Percentiles rank a stretch among this genome's conserved stretches.
Evolutionary conservation across 2,888 invertebrate genomes (phyloP).

Genomic region (Drosophila atripex): DNA sequence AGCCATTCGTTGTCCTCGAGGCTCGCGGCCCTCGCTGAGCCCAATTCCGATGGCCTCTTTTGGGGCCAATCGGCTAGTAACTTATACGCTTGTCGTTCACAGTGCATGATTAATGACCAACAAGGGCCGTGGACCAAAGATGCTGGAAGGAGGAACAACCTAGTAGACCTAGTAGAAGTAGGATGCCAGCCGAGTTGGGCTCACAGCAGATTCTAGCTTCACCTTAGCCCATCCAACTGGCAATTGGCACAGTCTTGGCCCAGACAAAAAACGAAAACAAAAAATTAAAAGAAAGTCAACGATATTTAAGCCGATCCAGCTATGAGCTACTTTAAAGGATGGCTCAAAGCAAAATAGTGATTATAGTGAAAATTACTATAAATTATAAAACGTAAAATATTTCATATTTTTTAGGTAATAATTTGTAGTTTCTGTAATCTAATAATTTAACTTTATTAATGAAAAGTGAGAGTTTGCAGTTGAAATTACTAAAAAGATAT

Average conservation of each 20-base stretch:
- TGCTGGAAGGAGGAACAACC: constrained; percentile 41
- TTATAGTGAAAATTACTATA: constrained; percentile 1
- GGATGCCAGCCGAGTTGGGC: constrained; percentile 50
- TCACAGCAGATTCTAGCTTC: constrained; percentile 40
- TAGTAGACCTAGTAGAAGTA: constrained; percentile 28
- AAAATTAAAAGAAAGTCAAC: constrained; percentile 25
- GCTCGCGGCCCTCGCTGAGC: constrained; percentile 48
- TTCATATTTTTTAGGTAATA: background rate
- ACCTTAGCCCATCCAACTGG: constrained; percentile 21
- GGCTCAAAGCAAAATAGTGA: background rate
- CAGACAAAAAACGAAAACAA: constrained; percentile 19
- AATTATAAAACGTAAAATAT: background rate
- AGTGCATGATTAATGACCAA: constrained; percentile 82
- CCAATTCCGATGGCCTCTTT: constrained; percentile 74
- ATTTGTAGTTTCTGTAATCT: background rate
- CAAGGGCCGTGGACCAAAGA: constrained; percentile 77
- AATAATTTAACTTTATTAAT: background rate
- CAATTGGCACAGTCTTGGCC: constrained; percentile 61
- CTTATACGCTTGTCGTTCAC: constrained; percentile 78
- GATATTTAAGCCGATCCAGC: constrained; percentile 70
- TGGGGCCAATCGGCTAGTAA: constrained; percentile 75
- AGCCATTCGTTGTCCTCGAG: constrained; percentile 50
- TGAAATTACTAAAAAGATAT: no score
- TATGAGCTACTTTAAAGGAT: constrained; percentile 72
- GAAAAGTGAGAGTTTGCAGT: background rate